Base-by-base conservation (phyloP, 2,797 vertebrate genomes). In the Bothrops alternatus region DNA sequence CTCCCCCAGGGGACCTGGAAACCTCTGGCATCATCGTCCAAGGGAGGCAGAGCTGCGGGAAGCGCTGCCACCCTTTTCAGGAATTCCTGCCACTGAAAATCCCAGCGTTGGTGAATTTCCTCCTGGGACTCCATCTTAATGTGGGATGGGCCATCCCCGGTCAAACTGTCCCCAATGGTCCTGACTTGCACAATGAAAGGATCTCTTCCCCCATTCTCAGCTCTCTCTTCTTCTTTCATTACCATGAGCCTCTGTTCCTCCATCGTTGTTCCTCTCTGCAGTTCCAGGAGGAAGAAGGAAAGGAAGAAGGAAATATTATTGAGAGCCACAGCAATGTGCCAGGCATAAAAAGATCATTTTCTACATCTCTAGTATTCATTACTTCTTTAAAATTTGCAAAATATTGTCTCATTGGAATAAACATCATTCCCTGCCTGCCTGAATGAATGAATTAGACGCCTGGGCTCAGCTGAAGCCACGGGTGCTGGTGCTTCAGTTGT, bases 21-120 rank as follows among this genome's bases (percentile, higher is more conserved):
- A 32, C 7, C 63, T 42, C 50, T 88, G 4, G 86, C 73, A 20
- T 88, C 91, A 0, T 73, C 87, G 18, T 73, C 55, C 12, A 18
- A 53, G 0, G n/a, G 20, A 2, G 42, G 42, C 0, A 53, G 56
- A 50, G 69, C 20, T 2, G 87, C 37, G 2, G 28, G n/a, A 58
- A 53, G 37, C 2, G 10, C 12, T 25, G 57, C 65, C 55, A 92
- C 91, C 11, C 18, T 58, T 42, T 91, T 91, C 65, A 78, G 55
- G 86, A 88, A 92, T 16, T 88, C 86, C 87, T 60, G 91, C 86
- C 91, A 78, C 1, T 88, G 65, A 1, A 65, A 88, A 47, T 92
- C 87, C 91, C 86, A 88, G 26, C 16, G 7, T 6, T 60, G 55
- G 12, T 78, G 86, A 8, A 42, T 13, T 18, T 28, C 87, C 20